Evolutionary conservation across 1,140 invertebrate species (phyloP).

Genomic region (Atta colombica): DNA sequence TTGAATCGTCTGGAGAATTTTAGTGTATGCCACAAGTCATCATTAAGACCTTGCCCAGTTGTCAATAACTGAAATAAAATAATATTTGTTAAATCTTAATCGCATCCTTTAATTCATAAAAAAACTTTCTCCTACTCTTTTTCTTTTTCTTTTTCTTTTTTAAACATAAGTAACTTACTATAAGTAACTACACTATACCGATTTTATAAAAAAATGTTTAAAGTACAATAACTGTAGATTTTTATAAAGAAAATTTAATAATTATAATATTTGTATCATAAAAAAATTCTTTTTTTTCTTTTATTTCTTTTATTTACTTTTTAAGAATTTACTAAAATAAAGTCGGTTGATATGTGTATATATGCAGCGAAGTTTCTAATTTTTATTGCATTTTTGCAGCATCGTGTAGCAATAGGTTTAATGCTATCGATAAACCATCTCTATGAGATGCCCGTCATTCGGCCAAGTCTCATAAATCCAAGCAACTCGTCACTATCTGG

Average conservation of each 20-base stretch:
- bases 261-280: background rate
- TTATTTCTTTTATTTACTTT: background rate
- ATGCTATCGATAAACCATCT: slow-evolving; percentile 70
- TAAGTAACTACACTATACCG: background rate
- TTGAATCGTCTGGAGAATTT: slow-evolving; percentile 94
- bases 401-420: slow-evolving; percentile 23
- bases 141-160: background rate
- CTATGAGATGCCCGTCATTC: slow-evolving; percentile 66
- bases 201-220: slow-evolving; percentile 10
- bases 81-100: slow-evolving; percentile 1
- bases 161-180: background rate
- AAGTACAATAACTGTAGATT: background rate
- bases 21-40: slow-evolving; percentile 98
- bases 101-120: background rate
- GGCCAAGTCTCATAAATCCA: slow-evolving; percentile 71
- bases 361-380: background rate
- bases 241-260: background rate
- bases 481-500: slow-evolving; percentile 75
- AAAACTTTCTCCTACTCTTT: background rate
- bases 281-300: background rate
- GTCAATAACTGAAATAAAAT: slow-evolving; percentile 90
- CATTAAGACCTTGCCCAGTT: slow-evolving; percentile 94
- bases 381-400: slow-evolving; percentile 47
- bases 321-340: background rate
- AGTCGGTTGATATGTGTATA: background rate